phyloP scores from a whole-genome alignment of 2,888 invertebrate species.

The Chydorus sphaericus region DNA sequence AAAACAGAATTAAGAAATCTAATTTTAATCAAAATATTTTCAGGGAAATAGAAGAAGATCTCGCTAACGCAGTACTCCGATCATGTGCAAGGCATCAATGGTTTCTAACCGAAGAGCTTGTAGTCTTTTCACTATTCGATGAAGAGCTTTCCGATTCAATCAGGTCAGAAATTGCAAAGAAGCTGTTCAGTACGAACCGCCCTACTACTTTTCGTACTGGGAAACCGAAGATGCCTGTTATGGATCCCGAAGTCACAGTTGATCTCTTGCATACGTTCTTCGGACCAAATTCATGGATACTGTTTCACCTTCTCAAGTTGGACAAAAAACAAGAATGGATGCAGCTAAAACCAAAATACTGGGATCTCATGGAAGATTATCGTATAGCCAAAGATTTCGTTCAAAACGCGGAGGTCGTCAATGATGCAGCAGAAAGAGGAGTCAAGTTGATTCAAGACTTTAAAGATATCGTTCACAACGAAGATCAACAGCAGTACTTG shows the following conservation, averaged over 20 bases:
- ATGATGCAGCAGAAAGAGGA: not conserved
- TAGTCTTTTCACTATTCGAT: not conserved
- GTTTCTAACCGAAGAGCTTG: constrained; percentile 1
- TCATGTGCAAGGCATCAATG: not conserved
- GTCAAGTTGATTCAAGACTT: not conserved
- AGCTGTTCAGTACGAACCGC: not conserved
- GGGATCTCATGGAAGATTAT: not conserved
- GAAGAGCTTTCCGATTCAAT: not conserved
- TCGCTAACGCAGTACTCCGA: not conserved
- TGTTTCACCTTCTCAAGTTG: not conserved
- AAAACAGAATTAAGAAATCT: too few species aligned
- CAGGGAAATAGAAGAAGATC: not conserved
- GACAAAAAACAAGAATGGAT: not conserved
- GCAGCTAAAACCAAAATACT: not conserved
- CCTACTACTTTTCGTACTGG: not conserved
- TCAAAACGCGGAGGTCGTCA: not conserved
- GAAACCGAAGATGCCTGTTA: not conserved
- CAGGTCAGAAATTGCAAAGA: not conserved
- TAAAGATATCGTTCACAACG: not conserved
- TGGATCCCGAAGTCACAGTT: not conserved
- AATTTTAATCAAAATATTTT: too few species aligned
- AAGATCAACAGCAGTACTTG: not conserved
- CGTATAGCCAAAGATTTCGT: not conserved
- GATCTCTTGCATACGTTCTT: not conserved
- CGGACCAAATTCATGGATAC: not conserved